Percentiles rank a stretch among this genome's conserved stretches.
These are phyloP conservation scores for Philonicus albiceps DNA, from an alignment of 2,888 invertebrate genomes.

Conservation along the genomic window DNA sequence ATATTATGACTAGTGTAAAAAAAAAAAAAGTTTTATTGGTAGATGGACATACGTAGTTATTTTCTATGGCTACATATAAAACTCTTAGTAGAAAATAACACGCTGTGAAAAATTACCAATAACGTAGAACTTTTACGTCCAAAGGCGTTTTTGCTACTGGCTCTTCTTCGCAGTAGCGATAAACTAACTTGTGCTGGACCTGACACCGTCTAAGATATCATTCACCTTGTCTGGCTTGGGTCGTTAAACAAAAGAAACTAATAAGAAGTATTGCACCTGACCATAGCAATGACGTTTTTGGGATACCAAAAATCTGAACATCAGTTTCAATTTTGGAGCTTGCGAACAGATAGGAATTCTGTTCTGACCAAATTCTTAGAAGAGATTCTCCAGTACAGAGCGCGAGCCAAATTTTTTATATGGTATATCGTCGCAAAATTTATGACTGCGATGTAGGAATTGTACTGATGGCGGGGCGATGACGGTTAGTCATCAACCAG, in stretches of 20 bases:
- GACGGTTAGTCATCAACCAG: constrained; percentile 29
- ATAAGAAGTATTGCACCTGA: not conserved
- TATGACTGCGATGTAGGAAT: not conserved
- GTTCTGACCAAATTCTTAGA: not conserved
- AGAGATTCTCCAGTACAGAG: not conserved
- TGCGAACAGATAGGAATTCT: not conserved
- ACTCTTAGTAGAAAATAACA: not conserved
- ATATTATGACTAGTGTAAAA: not conserved
- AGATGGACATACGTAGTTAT: not conserved
- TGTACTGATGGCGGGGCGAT: not conserved
- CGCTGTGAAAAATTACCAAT: not conserved
- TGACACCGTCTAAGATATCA: not conserved
- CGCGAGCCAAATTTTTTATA: not conserved
- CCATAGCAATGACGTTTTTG: not conserved
- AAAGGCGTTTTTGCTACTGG: not conserved
- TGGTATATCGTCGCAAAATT: not conserved
- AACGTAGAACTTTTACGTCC: not conserved
- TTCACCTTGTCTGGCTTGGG: not conserved
- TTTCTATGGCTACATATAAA: not conserved
- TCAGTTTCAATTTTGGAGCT: not conserved
- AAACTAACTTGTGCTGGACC: not conserved
- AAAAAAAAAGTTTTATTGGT: not conserved
- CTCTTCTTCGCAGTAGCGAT: not conserved
- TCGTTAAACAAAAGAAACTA: not conserved
- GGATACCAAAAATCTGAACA: not conserved